phyloP scores from a whole-genome alignment of 2,888 invertebrate species.

The Nemoura dubitans region DNA sequence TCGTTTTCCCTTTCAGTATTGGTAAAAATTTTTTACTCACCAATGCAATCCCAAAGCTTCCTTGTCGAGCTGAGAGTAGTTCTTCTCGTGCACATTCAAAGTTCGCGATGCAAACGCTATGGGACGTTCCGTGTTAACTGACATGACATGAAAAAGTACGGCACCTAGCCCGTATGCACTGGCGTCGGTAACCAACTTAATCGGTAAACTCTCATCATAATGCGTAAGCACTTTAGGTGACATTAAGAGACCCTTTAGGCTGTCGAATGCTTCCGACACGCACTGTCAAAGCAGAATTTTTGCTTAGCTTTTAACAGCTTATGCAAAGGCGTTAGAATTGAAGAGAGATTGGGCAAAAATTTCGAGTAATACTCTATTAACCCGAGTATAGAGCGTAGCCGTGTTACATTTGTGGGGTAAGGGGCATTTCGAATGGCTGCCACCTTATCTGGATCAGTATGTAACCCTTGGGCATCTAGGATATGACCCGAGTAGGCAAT shows the following conservation, averaged over 20 bases:
- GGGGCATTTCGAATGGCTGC: slow-evolving; percentile 16
- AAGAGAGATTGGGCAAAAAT: slow-evolving; percentile 23
- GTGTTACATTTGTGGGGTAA: slow-evolving; percentile 16
- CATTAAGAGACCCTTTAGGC: background rate
- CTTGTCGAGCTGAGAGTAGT: too few species aligned
- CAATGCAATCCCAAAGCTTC: background rate
- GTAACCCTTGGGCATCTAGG: slow-evolving; percentile 22
- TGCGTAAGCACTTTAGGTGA: background rate
- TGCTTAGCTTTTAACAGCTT: background rate
- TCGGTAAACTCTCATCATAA: background rate
- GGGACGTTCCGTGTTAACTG: background rate
- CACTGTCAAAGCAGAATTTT: background rate
- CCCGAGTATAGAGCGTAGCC: slow-evolving; percentile 10
- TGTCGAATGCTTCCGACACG: background rate
- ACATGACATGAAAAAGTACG: background rate
- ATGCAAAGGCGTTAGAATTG: background rate
- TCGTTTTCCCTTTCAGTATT: background rate
- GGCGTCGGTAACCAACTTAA: background rate
- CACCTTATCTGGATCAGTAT: slow-evolving; percentile 33
- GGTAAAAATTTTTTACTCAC: background rate
- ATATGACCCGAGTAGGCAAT: slow-evolving; percentile 14
- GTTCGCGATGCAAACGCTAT: slow-evolving; percentile 8
- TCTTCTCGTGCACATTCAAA: too few species aligned
- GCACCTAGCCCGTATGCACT: background rate
- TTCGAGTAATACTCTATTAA: slow-evolving; percentile 36